phyloP scores from a whole-genome alignment of 2,113 vertebrate species.

The Athene noctua region DNA sequence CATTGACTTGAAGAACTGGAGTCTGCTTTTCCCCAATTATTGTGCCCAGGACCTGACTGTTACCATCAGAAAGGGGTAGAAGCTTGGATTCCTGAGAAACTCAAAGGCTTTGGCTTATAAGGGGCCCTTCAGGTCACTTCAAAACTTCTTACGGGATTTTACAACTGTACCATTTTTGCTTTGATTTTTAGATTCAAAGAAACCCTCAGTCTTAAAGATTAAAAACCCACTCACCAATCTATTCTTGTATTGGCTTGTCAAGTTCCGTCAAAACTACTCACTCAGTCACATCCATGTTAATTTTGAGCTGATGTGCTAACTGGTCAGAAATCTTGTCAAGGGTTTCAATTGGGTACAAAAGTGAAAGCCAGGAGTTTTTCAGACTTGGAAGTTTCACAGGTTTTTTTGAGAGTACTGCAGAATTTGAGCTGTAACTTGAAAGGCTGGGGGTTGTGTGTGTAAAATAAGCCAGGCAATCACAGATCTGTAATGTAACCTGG shows the following conservation, averaged over 20 bases:
- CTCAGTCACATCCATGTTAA: neutral
- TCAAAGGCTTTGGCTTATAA: neutral
- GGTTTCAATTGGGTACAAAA: neutral
- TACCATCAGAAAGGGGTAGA: neutral
- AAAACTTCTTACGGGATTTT: neutral
- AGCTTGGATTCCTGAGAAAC: neutral
- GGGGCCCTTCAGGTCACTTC: neutral
- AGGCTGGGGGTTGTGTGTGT: neutral
- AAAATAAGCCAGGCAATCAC: neutral
- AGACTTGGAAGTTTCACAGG: neutral
- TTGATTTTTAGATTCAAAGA: constrained; percentile 18
- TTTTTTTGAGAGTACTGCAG: neutral
- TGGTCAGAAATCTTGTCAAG: neutral
- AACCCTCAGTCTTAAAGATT: neutral
- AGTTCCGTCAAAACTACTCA: neutral
- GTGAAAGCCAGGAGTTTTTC: neutral
- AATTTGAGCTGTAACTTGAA: neutral
- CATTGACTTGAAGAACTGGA: neutral
- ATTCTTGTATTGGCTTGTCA: neutral
- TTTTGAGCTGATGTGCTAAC: neutral
- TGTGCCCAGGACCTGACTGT: neutral
- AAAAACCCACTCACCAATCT: neutral
- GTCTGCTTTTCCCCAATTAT: neutral
- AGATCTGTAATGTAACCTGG: neutral
- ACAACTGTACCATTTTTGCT: neutral